Percentiles rank a stretch among this genome's conserved stretches.
phyloP scores from a whole-genome alignment of 2,888 invertebrate genomes.

The Agrochola circellaris region DNA sequence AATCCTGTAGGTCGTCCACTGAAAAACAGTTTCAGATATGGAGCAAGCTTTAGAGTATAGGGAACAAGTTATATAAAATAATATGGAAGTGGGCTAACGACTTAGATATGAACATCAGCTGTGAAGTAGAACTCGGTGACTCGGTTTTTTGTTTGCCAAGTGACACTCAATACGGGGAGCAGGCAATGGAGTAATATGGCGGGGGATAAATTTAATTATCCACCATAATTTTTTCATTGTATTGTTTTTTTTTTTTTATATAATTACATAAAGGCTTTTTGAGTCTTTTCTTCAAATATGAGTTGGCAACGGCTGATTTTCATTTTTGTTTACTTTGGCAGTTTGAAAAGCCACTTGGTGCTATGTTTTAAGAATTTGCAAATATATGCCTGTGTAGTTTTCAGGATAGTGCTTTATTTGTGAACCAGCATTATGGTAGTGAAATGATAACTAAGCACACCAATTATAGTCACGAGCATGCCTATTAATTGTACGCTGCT shows the following conservation, averaged over 20 bases:
- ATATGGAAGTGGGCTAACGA: conserved; percentile 25
- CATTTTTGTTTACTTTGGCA: neutral
- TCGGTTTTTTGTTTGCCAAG: conserved; percentile 29
- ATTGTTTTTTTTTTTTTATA: no score
- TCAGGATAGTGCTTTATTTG: neutral
- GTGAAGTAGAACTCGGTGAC: conserved; percentile 10
- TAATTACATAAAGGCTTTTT: no score
- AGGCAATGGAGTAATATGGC: neutral
- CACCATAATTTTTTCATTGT: no score
- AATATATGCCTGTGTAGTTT: neutral
- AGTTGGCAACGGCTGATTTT: neutral
- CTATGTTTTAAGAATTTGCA: neutral
- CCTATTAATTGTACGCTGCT: no score
- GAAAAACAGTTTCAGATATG: neutral
- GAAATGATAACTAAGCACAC: neutral
- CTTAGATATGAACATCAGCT: neutral
- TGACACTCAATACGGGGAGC: neutral
- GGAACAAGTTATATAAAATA: no score
- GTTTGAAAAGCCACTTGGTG: no score
- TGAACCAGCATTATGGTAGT: neutral
- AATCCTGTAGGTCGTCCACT: neutral
- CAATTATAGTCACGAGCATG: neutral
- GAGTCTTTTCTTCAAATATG: neutral
- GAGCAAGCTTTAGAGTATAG: neutral
- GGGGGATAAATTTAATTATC: no score